Base-by-base conservation (phyloP, 2,113 vertebrate species). In the Nanorana parkeri region DNA sequence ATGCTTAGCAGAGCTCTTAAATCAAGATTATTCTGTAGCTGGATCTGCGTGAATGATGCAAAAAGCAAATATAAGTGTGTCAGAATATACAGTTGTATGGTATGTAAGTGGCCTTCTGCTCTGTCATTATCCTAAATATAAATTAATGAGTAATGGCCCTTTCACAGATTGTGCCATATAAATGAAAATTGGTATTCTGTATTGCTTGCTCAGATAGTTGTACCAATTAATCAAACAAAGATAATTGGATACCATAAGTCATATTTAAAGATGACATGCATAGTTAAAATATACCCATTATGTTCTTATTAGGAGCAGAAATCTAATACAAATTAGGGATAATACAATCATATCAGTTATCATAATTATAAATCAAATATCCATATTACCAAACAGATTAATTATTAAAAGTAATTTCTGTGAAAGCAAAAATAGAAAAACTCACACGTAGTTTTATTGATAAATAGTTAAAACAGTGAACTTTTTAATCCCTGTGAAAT, bases 321-420 rank as follows among this genome's bases (percentile, higher is more conserved):
- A 55, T 73, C 17, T 73, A 55, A 73, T 73, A 73, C 54, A 55
- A 73, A 73, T 73, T 52, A 73, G n/a, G 69, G 55, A 51, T 26
- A 26, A 52, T 24, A 73, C 56, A 55, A 73, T 26, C 69, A 73
- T 52, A 73, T 73, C 51, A 55, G 69, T 56, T 56, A 73, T 56
- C 69, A 55, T 73, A 56, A 73, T 73, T 73, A 73, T 55, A 73
- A 73, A 73, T 73, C 69, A 73, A 73, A 73, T 52, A 51, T 56
- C 24, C 19, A 52, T 24, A 20, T 11, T 24, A 29, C 47, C 26
- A 21, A 71, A 55, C 54, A 56, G 23, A 73, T 73, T 56, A 6
- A 56, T 73, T 73, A 55, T 73, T 26, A 73, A 73, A 54, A 26
- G 51, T 26, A 47, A 21, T 71, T 54, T 71, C 51, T 71, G 21